These are phyloP conservation scores for Pampusana beccarii DNA, from an alignment of 2,113 vertebrate genomes.

Conservation along the genomic window DNA sequence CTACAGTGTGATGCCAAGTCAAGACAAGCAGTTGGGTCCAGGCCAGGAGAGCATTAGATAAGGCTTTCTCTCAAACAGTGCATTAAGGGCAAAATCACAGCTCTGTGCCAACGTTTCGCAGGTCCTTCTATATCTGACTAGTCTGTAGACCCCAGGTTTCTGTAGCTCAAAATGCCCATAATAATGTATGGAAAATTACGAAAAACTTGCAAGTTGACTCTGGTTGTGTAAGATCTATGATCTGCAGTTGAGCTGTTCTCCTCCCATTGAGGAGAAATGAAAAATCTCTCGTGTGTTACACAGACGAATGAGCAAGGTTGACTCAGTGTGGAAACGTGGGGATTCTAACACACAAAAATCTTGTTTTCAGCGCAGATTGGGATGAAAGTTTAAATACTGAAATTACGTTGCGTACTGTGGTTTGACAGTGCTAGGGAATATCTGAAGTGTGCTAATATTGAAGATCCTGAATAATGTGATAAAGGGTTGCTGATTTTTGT, in stretches of 20 bases:
- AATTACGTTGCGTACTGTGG: not conserved
- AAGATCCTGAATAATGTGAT: not conserved
- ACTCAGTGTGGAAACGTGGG: not conserved
- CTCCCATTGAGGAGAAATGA: slow-evolving; percentile 20
- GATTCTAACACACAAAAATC: not conserved
- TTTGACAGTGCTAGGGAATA: not conserved
- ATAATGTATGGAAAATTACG: not conserved
- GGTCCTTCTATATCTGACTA: not conserved
- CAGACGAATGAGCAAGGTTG: not conserved
- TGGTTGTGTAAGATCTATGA: slow-evolving; percentile 1
- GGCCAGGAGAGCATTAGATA: not conserved
- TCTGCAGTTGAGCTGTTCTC: slow-evolving; percentile 35
- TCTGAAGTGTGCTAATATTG: not conserved
- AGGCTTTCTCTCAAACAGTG: not conserved
- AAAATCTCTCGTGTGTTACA: not conserved
- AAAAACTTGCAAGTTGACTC: slow-evolving; percentile 28
- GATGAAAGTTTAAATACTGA: not conserved
- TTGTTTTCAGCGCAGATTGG: not conserved
- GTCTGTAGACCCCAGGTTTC: not conserved
- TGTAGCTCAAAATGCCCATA: not conserved
- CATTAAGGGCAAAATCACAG: rapidly evolving
- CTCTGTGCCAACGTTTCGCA: not conserved
- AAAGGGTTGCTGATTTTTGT: not conserved
- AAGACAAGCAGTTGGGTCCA: not conserved
- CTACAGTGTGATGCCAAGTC: not conserved